A percentile compares a stretch with the other conserved stretches of the same genome.
These are phyloP conservation scores for Lampris megalopsis DNA, from an alignment of 2,113 vertebrate species.

Conservation along the genomic window DNA sequence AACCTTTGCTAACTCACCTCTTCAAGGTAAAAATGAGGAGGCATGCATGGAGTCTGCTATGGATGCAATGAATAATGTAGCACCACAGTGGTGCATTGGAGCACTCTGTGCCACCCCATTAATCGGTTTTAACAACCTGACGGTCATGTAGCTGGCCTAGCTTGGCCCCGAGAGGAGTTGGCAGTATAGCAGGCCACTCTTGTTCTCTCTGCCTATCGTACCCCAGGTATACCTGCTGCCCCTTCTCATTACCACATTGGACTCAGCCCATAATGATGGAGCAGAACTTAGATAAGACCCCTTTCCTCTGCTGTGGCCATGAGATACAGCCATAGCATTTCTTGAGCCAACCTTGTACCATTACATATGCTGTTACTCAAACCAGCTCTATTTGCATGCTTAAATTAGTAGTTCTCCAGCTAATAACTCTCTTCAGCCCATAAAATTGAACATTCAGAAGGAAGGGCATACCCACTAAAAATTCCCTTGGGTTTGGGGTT, in stretches of 20 bases:
- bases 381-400: background rate
- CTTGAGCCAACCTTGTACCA: background rate
- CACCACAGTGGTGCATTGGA: constrained; percentile 62
- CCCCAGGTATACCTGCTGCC: constrained; percentile 40
- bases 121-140: constrained; percentile 80
- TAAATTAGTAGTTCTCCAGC: background rate
- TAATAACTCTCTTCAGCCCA: background rate
- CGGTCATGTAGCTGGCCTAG: constrained; percentile 72
- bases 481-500: background rate
- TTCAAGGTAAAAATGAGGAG: constrained; percentile 27
- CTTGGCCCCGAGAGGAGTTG: constrained; percentile 56
- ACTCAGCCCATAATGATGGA: constrained; percentile 42
- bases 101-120: constrained; percentile 63
- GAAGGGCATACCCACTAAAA: constrained; percentile 2
- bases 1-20: constrained; percentile 50
- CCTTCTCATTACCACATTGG: constrained; percentile 50
- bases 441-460: constrained; percentile 4
- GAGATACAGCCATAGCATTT: constrained; percentile 10
- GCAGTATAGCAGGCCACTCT: constrained; percentile 52
- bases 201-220: constrained; percentile 31
- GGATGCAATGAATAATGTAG: constrained; percentile 77
- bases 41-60: constrained; percentile 62
- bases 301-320: constrained; percentile 28
- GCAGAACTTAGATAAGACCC: constrained; percentile 25
- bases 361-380: background rate